Evolutionary conservation across 1,140 invertebrate species (phyloP).

Genomic region (Tenebrio molitor): DNA sequence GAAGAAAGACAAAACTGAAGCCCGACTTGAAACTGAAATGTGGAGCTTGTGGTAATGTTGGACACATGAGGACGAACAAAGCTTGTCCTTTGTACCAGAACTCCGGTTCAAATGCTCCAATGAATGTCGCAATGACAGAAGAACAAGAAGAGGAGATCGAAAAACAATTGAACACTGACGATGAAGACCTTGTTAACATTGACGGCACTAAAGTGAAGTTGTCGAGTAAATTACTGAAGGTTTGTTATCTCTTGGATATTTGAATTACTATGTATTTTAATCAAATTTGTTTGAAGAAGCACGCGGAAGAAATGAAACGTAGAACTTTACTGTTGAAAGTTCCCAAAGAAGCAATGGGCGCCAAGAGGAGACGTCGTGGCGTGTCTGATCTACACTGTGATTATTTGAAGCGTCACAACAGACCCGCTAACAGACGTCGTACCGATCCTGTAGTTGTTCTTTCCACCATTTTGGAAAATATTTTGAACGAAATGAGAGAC

Average conservation of each 20-base stretch:
- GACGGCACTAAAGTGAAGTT: constrained; percentile 92
- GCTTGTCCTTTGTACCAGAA: constrained; percentile 94
- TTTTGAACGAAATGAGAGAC: constrained; percentile 94
- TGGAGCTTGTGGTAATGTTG: constrained; percentile 94
- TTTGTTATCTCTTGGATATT: too few species aligned
- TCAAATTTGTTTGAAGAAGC: constrained; percentile 67
- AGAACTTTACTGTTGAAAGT: constrained; percentile 87
- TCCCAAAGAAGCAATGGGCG: constrained; percentile 81
- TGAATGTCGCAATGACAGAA: constrained; percentile 84
- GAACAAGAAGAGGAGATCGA: constrained; percentile 88
- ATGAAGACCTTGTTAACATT: constrained; percentile 91
- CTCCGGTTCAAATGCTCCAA: constrained; percentile 71
- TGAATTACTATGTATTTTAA: constrained; percentile 20
- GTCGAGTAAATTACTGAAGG: constrained; percentile 85
- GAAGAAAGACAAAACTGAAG: constrained; percentile 88
- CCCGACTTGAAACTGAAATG: constrained; percentile 94
- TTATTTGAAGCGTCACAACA: constrained; percentile 90
- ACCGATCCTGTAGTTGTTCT: constrained; percentile 97
- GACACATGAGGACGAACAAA: constrained; percentile 91
- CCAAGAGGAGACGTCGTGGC: constrained; percentile 77
- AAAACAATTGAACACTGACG: constrained; percentile 80
- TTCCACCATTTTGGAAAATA: constrained; percentile 91
- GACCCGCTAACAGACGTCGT: constrained; percentile 91
- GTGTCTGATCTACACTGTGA: constrained; percentile 88
- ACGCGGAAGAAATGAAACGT: constrained; percentile 85